Base-by-base conservation (phyloP, 2,797 vertebrate genomes). In the Synanceia verrucosa region DNA sequence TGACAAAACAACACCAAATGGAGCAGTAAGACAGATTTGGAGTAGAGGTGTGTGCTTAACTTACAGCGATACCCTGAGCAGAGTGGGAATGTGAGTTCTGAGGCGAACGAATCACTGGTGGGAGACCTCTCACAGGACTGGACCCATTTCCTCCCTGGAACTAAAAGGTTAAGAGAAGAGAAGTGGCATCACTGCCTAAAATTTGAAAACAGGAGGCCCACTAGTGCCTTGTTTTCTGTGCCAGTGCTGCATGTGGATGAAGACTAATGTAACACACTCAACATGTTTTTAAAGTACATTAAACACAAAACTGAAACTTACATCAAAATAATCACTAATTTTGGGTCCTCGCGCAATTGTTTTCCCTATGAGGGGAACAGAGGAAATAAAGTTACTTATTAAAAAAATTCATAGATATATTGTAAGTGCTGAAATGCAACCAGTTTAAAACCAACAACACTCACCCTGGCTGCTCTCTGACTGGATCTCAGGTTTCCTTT, bases 241-340 rank as follows among this genome's bases (percentile, higher is more conserved):
- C 19, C 13, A n/a, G 11, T 21, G 21, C 18, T 57, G 26, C 21
- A 53, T n/a, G 13, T 70, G 26, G 6, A 24, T 63, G 7, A 73
- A 43, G n/a, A 60, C 16, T 33, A 12, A 57, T 33, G n/a, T 2
- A 43, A 19, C 23, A 70, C 23, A 55, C 31, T 48, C 8, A 28
- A n/a, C 37, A 46, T 2, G 37, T 68, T 13, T 28, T 39, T 69
- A 70, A 26, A 55, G 61, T 53, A n/a, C 39, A 37, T 36, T 6
- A 44, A 61, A 75, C 18, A 58, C 2, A 3, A 80, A 59, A 65
- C 10, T 43, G 36, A 28, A 71, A 95, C 95, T 96, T 94, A 99
- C 98, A 92, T 99, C 98, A 95, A 99, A 99, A 94, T 98, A 99
- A 92, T 99, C 98, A 87, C 98, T 99, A 93, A 99, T 99, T 95